Evolutionary conservation across 2,888 invertebrate species (phyloP).

Genomic region (Urechis unicinctus): DNA sequence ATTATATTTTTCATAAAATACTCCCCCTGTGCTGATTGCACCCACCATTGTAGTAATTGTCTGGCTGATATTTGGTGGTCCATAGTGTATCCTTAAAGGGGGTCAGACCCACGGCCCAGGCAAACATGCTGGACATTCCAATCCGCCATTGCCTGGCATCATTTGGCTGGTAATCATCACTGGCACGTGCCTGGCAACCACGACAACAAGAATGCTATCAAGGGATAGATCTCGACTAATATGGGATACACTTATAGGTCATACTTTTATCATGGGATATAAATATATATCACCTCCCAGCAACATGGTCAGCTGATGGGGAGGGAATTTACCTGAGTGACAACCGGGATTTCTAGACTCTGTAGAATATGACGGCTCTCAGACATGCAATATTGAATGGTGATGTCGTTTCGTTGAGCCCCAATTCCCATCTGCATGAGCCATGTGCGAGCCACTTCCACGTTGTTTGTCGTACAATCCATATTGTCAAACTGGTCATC

Average conservation of each 20-base stretch:
- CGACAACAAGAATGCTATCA: no score
- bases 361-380: constrained; percentile 23
- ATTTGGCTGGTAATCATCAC: constrained; percentile 26
- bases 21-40: no score
- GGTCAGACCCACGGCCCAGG: constrained; percentile 27
- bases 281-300: no score
- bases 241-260: neutral
- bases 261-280: no score
- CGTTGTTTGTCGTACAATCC: constrained; percentile 13
- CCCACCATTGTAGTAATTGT: constrained; percentile 23
- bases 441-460: constrained; percentile 23
- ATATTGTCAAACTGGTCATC: constrained; percentile 23
- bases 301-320: no score
- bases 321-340: constrained; percentile 27
- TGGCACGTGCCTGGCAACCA: constrained; percentile 26
- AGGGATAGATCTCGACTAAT: neutral
- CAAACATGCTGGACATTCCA: constrained; percentile 29
- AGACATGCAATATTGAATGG: constrained; percentile 29
- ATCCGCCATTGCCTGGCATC: constrained; percentile 27
- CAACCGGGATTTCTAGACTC: constrained; percentile 21
- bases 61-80: constrained; percentile 27
- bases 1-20: neutral
- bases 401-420: constrained; percentile 19
- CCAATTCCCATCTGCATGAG: constrained; percentile 25
- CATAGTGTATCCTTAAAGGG: constrained; percentile 36